These are phyloP conservation scores for Dinothrombium tinctorium DNA, from an alignment of 1,140 invertebrate species.

Conservation along the genomic window DNA sequence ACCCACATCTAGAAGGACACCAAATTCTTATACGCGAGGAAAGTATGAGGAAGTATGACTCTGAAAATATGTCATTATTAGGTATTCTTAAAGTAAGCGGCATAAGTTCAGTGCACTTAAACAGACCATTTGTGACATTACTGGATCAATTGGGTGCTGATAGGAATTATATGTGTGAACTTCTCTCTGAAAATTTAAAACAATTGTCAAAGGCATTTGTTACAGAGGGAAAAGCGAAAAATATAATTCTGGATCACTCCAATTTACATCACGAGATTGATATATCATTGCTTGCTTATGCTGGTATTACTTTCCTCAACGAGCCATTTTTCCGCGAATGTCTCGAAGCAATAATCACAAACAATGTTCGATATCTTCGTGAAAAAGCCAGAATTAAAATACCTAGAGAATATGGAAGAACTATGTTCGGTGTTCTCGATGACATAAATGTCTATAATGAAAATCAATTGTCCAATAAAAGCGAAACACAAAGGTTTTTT, in stretches of 20 bases:
- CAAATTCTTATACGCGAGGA: conserved; percentile 12
- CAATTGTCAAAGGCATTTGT: conserved; percentile 11
- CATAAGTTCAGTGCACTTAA: conserved; percentile 9
- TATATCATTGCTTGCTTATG: neutral
- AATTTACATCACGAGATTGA: conserved; percentile 1
- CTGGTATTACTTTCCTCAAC: conserved; percentile 8
- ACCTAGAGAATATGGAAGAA: conserved; percentile 10
- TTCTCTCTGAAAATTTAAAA: conserved; percentile 7
- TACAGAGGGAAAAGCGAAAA: conserved; percentile 9
- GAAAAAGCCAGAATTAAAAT: conserved; percentile 13
- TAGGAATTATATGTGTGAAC: conserved; percentile 6
- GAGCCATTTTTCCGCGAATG: conserved; percentile 14
- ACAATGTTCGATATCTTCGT: conserved; percentile 8
- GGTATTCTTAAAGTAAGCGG: conserved; percentile 5
- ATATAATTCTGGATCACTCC: conserved; percentile 4
- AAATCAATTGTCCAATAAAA: too few species aligned
- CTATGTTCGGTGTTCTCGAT: conserved; percentile 15
- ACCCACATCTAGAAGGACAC: conserved; percentile 7
- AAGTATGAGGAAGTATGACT: too few species aligned
- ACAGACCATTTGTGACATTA: conserved; percentile 15
- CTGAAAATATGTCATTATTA: too few species aligned
- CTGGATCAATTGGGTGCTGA: conserved; percentile 13
- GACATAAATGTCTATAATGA: conserved; percentile 14
- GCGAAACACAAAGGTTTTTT: too few species aligned
- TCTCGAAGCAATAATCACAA: conserved; percentile 4